A percentile compares a stretch with the other conserved stretches of the same genome.
These are phyloP conservation scores for Thomomys bottae DNA, from an alignment of 2,113 vertebrate species.

Conservation along the genomic window DNA sequence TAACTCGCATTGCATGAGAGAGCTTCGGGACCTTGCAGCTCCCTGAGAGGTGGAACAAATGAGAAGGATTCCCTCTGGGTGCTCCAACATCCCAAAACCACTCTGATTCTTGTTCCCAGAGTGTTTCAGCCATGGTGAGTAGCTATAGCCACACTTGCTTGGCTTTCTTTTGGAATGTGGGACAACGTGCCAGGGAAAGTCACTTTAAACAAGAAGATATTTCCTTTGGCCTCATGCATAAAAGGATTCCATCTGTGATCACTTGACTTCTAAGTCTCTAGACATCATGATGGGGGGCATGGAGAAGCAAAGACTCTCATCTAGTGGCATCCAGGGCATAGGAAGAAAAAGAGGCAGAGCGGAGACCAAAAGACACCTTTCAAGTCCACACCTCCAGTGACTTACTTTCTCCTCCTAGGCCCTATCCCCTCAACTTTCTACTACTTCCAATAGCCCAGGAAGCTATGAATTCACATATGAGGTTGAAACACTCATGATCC, in stretches of 20 bases:
- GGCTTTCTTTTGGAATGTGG: background rate
- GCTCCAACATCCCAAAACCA: background rate
- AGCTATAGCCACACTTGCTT: background rate
- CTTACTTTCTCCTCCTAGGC: background rate
- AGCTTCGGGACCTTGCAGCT: fast-evolving
- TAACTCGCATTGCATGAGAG: background rate
- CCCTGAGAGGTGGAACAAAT: background rate
- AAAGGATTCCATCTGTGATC: background rate
- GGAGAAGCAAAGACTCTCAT: background rate
- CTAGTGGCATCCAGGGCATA: too few species aligned
- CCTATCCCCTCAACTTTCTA: background rate
- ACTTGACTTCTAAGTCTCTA: background rate
- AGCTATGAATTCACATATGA: too few species aligned
- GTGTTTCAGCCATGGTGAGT: background rate
- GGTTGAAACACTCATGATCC: background rate
- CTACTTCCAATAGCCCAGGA: background rate
- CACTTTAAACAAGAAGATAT: background rate
- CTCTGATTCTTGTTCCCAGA: background rate
- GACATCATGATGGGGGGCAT: background rate
- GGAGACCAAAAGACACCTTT: background rate
- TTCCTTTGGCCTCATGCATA: background rate
- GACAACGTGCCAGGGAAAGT: background rate
- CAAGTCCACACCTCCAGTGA: background rate
- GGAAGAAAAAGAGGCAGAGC: background rate
- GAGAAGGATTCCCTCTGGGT: background rate